phyloP scores from a whole-genome alignment of 2,113 vertebrate genomes.

The Regulus satrapa region DNA sequence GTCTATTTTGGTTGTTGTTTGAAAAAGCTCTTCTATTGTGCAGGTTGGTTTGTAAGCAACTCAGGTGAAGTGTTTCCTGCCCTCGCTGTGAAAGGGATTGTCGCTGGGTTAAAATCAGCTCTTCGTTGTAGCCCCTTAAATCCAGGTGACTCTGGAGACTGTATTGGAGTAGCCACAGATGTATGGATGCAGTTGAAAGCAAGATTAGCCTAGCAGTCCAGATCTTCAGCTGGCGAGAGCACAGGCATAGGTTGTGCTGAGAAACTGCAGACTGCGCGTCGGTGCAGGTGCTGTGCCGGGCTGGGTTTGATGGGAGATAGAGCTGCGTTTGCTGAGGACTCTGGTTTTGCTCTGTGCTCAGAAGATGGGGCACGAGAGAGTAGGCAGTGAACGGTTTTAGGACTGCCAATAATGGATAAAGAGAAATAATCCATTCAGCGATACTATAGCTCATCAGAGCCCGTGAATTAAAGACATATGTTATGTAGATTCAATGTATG shows the following conservation, averaged over 20 bases:
- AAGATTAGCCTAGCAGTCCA: background rate
- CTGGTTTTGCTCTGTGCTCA: background rate
- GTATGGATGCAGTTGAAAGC: background rate
- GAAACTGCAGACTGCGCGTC: too few relatives aligned
- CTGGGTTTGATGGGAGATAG: background rate
- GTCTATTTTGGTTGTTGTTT: background rate
- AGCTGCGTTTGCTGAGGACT: background rate
- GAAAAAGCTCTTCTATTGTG: background rate
- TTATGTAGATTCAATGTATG: constrained; percentile 63
- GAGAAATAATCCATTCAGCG: constrained; percentile 64
- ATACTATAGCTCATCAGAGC: constrained; percentile 49
- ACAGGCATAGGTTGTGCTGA: background rate
- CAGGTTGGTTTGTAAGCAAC: background rate
- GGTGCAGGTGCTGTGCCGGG: background rate
- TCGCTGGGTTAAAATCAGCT: background rate
- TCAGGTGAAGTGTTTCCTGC: background rate
- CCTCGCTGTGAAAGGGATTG: background rate
- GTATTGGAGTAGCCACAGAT: background rate
- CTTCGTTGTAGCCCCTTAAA: background rate
- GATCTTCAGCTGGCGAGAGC: background rate
- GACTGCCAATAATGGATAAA: constrained; percentile 63
- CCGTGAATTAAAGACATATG: constrained; percentile 66
- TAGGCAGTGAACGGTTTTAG: background rate
- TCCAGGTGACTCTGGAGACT: background rate
- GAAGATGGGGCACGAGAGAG: constrained; percentile 9